phyloP scores from a whole-genome alignment of 30 jellyfish, hydroid and myxozoan species.

The Aurelia coerulea region DNA sequence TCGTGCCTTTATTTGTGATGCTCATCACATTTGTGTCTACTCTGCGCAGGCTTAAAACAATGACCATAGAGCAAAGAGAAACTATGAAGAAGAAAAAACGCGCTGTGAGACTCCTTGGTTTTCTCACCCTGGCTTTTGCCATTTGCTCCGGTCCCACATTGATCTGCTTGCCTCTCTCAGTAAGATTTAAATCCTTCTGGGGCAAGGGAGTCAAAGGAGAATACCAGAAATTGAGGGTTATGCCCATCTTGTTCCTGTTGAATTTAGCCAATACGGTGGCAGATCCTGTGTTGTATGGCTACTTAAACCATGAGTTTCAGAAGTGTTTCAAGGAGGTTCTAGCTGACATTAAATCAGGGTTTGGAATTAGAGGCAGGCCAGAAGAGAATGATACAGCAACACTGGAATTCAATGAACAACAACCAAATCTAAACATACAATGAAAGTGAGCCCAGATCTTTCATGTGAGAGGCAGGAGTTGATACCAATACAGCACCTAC shows the following conservation, averaged over 20 bases:
- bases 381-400: too few species aligned
- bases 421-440: too few species aligned
- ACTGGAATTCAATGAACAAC: too few species aligned
- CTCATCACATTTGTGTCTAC: conserved; percentile 24
- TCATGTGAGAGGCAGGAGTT: too few species aligned
- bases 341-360: too few species aligned
- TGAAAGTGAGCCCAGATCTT: too few species aligned
- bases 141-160: conserved; percentile 39
- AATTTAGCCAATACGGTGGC: conserved; percentile 18
- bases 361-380: too few species aligned
- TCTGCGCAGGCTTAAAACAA: background rate
- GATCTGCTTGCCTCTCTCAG: conserved; percentile 12
- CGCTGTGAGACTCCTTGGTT: conserved; percentile 40
- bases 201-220: conserved; percentile 59
- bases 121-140: conserved; percentile 32
- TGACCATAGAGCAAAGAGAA: conserved; percentile 10
- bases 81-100: conserved; percentile 26
- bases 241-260: conserved; percentile 17
- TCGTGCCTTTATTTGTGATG: conserved; percentile 37
- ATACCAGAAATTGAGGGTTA: conserved; percentile 20
- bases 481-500: too few species aligned
- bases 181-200: conserved; percentile 8
- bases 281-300: conserved; percentile 50
- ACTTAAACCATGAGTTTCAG: conserved; percentile 25
- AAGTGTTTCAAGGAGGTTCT: conserved; percentile 11